A percentile compares a stretch with the other conserved stretches of the same genome.
Conservation (phyloP, 2,888 invertebrate genomes). For the Copidosoma aretas region DNA sequence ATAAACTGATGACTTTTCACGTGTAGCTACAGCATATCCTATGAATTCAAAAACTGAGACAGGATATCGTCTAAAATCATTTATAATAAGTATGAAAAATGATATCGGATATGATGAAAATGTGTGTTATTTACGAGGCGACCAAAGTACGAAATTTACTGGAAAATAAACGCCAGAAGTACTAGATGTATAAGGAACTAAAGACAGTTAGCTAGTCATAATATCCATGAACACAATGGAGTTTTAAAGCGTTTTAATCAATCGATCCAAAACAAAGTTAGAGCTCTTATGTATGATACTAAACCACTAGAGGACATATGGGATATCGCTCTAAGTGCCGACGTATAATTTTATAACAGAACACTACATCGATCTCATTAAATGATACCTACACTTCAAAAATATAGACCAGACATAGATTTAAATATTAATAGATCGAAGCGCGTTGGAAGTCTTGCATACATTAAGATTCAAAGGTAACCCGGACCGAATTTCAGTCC, state of each 20-base stretch:
- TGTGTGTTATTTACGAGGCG: constrained; percentile 16
- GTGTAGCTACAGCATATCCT: no score
- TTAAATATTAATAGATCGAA: not conserved
- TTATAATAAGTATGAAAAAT: no score
- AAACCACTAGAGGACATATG: constrained; percentile 39
- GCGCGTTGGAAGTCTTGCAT: not conserved
- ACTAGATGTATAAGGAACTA: not conserved
- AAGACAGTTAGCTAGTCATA: constrained; percentile 4
- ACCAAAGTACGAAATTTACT: constrained; percentile 27
- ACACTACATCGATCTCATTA: constrained; percentile 33
- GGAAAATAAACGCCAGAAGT: constrained; percentile 15
- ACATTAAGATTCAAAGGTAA: not conserved
- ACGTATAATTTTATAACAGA: constrained; percentile 35
- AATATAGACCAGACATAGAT: not conserved
- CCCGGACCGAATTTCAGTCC: not conserved
- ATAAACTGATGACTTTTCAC: no score
- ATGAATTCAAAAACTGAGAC: no score
- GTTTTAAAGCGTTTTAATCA: not conserved
- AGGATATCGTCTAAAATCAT: no score
- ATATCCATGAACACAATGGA: constrained; percentile 9
- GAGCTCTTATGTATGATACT: not conserved
- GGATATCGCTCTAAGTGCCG: constrained; percentile 11
- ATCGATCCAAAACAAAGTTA: not conserved
- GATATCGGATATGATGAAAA: not conserved
- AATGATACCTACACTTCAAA: not conserved